phyloP scores from a whole-genome alignment of 2,888 invertebrate genomes.

The Tiliacea citrago region DNA sequence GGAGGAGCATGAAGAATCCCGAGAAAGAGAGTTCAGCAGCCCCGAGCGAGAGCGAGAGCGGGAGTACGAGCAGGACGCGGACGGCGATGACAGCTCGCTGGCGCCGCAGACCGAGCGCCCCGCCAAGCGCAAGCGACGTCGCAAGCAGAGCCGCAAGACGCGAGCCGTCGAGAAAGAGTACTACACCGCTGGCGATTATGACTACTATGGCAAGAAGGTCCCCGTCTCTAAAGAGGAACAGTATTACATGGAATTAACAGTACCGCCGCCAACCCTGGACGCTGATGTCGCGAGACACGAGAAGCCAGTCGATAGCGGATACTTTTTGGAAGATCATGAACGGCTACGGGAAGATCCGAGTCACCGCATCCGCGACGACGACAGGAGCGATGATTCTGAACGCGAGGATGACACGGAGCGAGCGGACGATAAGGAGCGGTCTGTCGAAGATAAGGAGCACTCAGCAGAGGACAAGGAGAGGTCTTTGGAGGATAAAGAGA shows the following conservation, averaged over 20 bases:
- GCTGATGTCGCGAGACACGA: slow-evolving; percentile 81
- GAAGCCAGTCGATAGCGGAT: slow-evolving; percentile 67
- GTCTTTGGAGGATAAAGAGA: slow-evolving; percentile 64
- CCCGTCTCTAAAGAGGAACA: slow-evolving; percentile 84
- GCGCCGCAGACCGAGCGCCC: slow-evolving; percentile 77
- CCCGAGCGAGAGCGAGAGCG: slow-evolving; percentile 60
- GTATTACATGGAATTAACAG: slow-evolving; percentile 75
- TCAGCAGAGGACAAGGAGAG: slow-evolving; percentile 68
- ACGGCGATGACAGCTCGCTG: slow-evolving; percentile 77
- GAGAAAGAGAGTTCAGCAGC: slow-evolving; percentile 55
- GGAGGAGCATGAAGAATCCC: slow-evolving; percentile 57
- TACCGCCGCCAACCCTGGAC: slow-evolving; percentile 83
- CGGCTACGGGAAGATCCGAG: slow-evolving; percentile 79
- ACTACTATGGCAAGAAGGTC: slow-evolving; percentile 82
- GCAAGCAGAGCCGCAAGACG: slow-evolving; percentile 77
- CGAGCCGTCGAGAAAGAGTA: slow-evolving; percentile 74
- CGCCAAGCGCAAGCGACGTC: slow-evolving; percentile 75
- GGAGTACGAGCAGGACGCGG: slow-evolving; percentile 70
- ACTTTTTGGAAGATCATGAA: slow-evolving; percentile 82
- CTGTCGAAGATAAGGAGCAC: slow-evolving; percentile 57
- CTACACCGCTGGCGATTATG: slow-evolving; percentile 78
- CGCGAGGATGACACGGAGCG: slow-evolving; percentile 47
- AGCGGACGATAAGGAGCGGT: slow-evolving; percentile 68
- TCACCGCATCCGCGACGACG: slow-evolving; percentile 67
- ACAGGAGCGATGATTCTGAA: slow-evolving; percentile 64